Evolutionary conservation across 2,113 vertebrate genomes (phyloP).

Genomic region (Gymnobelideus leadbeateri): DNA sequence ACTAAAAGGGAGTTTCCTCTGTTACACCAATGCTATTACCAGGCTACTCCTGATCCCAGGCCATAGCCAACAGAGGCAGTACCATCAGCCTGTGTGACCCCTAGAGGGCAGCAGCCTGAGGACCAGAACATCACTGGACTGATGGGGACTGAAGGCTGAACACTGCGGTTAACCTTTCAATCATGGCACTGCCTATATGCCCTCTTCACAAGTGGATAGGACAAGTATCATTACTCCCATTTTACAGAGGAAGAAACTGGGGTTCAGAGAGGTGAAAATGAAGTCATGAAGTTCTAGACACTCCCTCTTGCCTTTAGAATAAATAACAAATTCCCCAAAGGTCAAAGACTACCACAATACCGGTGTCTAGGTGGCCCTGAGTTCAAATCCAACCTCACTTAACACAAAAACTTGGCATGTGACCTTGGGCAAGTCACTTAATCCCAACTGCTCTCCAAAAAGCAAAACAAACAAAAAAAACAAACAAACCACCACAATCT

Average conservation of each 20-base stretch:
- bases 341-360: too few relatives aligned
- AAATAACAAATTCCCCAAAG: neutral
- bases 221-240: neutral
- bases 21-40: neutral
- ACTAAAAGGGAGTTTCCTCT: neutral
- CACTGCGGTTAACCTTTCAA: neutral
- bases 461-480: too few relatives aligned
- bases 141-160: too few relatives aligned
- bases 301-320: neutral
- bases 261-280: neutral
- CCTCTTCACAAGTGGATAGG: neutral
- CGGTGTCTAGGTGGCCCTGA: too few relatives aligned
- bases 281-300: neutral
- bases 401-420: too few relatives aligned
- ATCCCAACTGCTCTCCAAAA: too few relatives aligned
- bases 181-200: neutral
- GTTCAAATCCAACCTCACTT: too few relatives aligned
- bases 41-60: neutral
- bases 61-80: neutral
- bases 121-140: too few relatives aligned
- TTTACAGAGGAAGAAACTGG: neutral
- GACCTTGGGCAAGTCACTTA: too few relatives aligned
- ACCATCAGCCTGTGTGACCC: neutral
- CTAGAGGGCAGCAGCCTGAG: neutral
- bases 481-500: neutral